A percentile compares a stretch with the other conserved stretches of the same genome.
These are phyloP conservation scores for Tholera decimalis DNA, from an alignment of 2,888 invertebrate genomes.

Conservation along the genomic window DNA sequence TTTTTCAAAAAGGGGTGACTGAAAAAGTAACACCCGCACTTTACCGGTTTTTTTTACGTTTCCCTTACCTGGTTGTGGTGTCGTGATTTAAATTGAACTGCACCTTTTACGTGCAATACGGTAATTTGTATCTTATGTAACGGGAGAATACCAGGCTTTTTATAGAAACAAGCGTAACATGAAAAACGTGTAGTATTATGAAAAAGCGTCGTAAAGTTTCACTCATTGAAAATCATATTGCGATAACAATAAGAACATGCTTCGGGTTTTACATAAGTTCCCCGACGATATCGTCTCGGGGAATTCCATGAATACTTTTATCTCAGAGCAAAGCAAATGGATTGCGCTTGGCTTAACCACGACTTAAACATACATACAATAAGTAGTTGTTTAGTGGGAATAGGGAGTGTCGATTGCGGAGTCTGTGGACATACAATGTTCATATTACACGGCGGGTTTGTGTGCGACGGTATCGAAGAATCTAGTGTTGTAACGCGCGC, in stretches of 20 bases:
- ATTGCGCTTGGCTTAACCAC: constrained; percentile 55
- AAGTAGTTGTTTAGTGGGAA: constrained; percentile 48
- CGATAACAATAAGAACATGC: constrained; percentile 40
- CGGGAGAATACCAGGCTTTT: constrained; percentile 32
- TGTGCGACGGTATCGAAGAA: constrained; percentile 64
- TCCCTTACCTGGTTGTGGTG: constrained; percentile 35
- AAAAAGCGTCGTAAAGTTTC: constrained; percentile 35
- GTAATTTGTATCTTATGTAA: constrained; percentile 55
- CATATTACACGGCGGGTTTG: constrained; percentile 57
- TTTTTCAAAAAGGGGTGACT: constrained; percentile 60
- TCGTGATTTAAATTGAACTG: constrained; percentile 64
- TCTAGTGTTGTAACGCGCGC: constrained; percentile 67
- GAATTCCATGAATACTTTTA: constrained; percentile 61
- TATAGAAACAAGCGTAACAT: constrained; percentile 44
- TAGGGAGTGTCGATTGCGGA: constrained; percentile 49
- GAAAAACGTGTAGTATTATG: constrained; percentile 38
- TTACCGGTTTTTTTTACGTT: constrained; percentile 55
- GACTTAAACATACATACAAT: constrained; percentile 52
- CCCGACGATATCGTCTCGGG: constrained; percentile 42
- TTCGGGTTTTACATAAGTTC: constrained; percentile 43
- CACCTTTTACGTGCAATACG: constrained; percentile 59
- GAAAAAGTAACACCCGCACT: constrained; percentile 46
- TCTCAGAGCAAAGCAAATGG: constrained; percentile 55
- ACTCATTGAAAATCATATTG: constrained; percentile 41
- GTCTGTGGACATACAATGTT: constrained; percentile 55